Conservation (phyloP, 2,888 invertebrate genomes). For the Lacanobia wlatinum region DNA sequence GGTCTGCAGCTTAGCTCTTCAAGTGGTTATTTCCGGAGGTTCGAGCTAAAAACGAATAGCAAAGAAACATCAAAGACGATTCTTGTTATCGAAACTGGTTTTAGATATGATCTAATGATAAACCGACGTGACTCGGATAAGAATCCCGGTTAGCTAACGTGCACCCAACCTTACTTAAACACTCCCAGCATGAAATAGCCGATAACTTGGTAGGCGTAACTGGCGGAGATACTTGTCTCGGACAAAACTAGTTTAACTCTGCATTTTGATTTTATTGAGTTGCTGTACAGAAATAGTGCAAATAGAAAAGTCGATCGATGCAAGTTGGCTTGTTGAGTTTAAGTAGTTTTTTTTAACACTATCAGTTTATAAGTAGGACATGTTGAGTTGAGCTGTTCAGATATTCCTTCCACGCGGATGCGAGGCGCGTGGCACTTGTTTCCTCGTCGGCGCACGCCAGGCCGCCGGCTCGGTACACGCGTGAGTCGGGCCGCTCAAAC, state of each 20-base stretch:
- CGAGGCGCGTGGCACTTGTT: constrained; percentile 55
- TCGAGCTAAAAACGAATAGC: constrained; percentile 16
- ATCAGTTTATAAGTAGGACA: constrained; percentile 2
- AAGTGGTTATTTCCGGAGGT: constrained; percentile 9
- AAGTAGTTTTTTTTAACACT: background rate
- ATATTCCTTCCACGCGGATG: constrained; percentile 36
- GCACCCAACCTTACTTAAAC: constrained; percentile 25
- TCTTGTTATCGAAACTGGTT: constrained; percentile 56
- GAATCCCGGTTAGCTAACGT: constrained; percentile 33
- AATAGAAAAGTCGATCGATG: constrained; percentile 14
- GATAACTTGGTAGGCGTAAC: constrained; percentile 27
- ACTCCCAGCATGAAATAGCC: constrained; percentile 29
- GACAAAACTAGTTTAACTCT: constrained; percentile 33
- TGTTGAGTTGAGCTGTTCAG: constrained; percentile 6
- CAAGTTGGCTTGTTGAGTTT: background rate
- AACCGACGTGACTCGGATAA: constrained; percentile 53
- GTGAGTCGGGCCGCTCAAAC: constrained; percentile 48
- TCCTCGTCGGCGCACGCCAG: constrained; percentile 43
- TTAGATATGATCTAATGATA: constrained; percentile 58
- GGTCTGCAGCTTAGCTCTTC: background rate
- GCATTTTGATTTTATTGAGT: constrained; percentile 36
- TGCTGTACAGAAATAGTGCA: background rate
- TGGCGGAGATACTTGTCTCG: constrained; percentile 1
- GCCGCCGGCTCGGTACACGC: constrained; percentile 24
- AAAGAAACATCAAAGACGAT: constrained; percentile 38